Evolutionary conservation across 2,113 vertebrate genomes (phyloP).

Genomic region (Tetrao urogallus): DNA sequence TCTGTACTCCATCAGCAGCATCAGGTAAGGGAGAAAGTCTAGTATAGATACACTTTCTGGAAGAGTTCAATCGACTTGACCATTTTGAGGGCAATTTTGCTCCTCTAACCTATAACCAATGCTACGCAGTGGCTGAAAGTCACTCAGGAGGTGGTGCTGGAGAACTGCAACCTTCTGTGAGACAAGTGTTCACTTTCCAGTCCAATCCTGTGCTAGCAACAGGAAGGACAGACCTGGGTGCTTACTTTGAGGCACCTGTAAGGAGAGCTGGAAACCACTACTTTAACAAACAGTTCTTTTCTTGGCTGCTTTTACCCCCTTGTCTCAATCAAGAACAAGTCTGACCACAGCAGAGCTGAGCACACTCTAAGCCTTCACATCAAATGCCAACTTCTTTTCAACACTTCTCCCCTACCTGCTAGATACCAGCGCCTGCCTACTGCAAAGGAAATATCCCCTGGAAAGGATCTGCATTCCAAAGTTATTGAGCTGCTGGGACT

Average conservation of each 20-base stretch:
- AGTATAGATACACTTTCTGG: neutral
- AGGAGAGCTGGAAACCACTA: neutral
- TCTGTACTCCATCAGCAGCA: neutral
- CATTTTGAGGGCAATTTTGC: neutral
- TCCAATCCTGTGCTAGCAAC: neutral
- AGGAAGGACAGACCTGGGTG: neutral
- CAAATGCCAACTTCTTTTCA: constrained; percentile 7
- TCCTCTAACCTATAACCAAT: neutral
- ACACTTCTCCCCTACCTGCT: neutral
- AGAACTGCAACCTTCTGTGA: neutral
- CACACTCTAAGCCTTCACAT: neutral
- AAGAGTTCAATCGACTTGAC: neutral
- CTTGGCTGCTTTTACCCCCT: neutral
- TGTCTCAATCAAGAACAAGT: neutral
- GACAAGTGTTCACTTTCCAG: neutral
- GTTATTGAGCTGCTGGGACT: neutral
- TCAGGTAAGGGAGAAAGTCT: neutral
- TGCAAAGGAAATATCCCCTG: neutral
- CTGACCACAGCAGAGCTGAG: neutral
- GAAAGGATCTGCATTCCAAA: neutral
- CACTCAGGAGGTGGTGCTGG: neutral
- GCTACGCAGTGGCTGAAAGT: neutral
- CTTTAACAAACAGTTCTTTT: neutral
- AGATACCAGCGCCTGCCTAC: neutral
- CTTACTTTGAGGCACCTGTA: neutral